Evolutionary conservation across 2,888 invertebrate genomes (phyloP).

Genomic region (Tanytarsus gracilentus): DNA sequence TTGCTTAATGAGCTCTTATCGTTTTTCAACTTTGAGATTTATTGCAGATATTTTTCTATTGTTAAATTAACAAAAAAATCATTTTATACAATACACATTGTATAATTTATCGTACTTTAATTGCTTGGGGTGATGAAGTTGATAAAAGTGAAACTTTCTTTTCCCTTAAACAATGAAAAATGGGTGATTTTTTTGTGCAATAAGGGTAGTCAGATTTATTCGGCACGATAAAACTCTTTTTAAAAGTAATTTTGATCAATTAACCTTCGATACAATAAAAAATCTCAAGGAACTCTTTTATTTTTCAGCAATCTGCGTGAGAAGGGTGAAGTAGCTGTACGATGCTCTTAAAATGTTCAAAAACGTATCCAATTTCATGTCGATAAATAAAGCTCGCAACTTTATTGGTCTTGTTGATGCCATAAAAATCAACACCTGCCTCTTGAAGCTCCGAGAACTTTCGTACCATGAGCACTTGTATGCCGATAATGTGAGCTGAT

Average conservation of each 20-base stretch:
- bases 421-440: slow-evolving; percentile 25
- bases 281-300: neutral
- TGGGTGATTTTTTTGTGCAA: neutral
- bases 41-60: no score
- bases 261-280: neutral
- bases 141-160: no score
- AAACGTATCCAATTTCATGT: slow-evolving; percentile 29
- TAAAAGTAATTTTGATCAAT: neutral
- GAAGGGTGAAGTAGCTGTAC: slow-evolving; percentile 28
- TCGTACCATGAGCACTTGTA: slow-evolving; percentile 28
- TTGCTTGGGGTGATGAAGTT: no score
- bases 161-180: no score
- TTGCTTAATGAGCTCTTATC: no score
- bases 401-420: slow-evolving; percentile 15
- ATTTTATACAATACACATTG: no score
- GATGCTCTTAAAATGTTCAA: slow-evolving; percentile 27
- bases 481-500: slow-evolving; percentile 15
- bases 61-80: no score
- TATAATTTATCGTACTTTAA: no score
- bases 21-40: no score
- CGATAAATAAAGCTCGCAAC: slow-evolving; percentile 26
- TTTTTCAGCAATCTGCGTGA: neutral
- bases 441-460: neutral
- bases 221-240: neutral
- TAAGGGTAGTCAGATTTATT: neutral